Percentiles rank a stretch among this genome's conserved stretches.
phyloP scores from a whole-genome alignment of 2,888 invertebrate species.

The Agrochola litura region DNA sequence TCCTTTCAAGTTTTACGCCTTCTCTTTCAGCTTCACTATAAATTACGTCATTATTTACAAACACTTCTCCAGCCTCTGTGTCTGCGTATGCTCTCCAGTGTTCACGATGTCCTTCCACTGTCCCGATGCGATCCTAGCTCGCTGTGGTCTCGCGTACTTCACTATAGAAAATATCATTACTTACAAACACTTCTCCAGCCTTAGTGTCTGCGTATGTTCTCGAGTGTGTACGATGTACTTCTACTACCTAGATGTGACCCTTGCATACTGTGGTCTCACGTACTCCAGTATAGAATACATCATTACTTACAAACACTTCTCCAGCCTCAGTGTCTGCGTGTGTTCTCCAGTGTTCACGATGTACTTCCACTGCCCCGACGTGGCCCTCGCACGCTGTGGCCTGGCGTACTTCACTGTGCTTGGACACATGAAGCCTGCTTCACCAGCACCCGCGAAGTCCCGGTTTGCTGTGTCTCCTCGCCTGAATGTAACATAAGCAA shows the following conservation, averaged over 20 bases:
- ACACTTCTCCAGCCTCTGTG: constrained; percentile 93
- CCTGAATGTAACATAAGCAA: constrained; percentile 75
- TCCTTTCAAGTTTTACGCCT: background rate
- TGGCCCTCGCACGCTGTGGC: constrained; percentile 95
- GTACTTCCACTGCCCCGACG: constrained; percentile 96
- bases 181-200: constrained; percentile 95
- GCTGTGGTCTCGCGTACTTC: constrained; percentile 94
- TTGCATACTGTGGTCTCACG: constrained; percentile 91
- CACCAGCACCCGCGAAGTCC: constrained; percentile 88
- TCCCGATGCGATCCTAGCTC: constrained; percentile 94
- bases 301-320: constrained; percentile 93
- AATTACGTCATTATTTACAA: constrained; percentile 83
- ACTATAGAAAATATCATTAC: constrained; percentile 86
- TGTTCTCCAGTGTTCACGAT: constrained; percentile 96
- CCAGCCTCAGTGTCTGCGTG: constrained; percentile 95
- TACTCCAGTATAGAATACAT: constrained; percentile 88
- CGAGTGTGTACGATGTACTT: background rate
- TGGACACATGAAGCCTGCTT: constrained; percentile 94
- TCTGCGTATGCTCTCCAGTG: constrained; percentile 96
- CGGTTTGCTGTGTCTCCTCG: constrained; percentile 91
- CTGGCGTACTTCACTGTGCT: constrained; percentile 94
- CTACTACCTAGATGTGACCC: background rate
- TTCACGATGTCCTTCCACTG: constrained; percentile 97
- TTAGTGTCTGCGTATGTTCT: constrained; percentile 94
- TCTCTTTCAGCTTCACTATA: constrained; percentile 81